Conservation (phyloP, 2,797 vertebrate genomes). For the Monodelphis domestica region DNA sequence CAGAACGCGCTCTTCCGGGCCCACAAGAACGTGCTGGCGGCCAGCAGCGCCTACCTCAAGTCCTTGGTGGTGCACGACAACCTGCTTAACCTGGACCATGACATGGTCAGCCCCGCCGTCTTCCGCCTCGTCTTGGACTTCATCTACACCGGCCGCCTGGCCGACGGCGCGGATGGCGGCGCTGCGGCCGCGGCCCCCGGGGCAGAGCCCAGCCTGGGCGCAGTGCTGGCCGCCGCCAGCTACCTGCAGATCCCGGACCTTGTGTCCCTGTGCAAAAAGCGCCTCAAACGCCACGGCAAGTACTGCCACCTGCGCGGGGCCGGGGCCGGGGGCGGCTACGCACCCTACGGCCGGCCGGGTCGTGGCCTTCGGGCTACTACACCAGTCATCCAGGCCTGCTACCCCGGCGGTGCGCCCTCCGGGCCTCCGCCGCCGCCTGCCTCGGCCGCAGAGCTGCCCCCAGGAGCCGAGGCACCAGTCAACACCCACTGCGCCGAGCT, state of each 20-base stretch:
- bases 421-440: conserved; percentile 83
- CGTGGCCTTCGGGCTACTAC: conserved; percentile 92
- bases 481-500: conserved; percentile 94
- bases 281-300: conserved; percentile 94
- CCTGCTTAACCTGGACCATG: conserved; percentile 99
- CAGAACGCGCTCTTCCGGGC: conserved; percentile 99
- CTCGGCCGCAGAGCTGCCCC: conserved; percentile 75
- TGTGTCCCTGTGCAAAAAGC: conserved; percentile 98
- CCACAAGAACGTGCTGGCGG: conserved; percentile 99
- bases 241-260: conserved; percentile 98
- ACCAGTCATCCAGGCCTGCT: conserved; percentile 96
- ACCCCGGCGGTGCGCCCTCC: conserved; percentile 85
- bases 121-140: conserved; percentile 99
- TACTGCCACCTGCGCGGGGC: conserved; percentile 92
- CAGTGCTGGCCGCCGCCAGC: conserved; percentile 96
- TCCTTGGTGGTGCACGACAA: conserved; percentile 99
- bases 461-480: conserved; percentile 86
- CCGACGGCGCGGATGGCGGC: conserved; percentile 87
- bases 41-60: conserved; percentile 99
- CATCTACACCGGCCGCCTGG: conserved; percentile 97
- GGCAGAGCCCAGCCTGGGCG: conserved; percentile 93
- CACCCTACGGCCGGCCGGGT: conserved; percentile 86
- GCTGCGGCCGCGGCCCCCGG: conserved; percentile 82
- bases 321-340: conserved; percentile 79
- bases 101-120: conserved; percentile 99